Evolutionary conservation across 2,888 invertebrate genomes (phyloP), one percentile per base, ranked within the genome.

Genomic region (Cephus runcator): DNA sequence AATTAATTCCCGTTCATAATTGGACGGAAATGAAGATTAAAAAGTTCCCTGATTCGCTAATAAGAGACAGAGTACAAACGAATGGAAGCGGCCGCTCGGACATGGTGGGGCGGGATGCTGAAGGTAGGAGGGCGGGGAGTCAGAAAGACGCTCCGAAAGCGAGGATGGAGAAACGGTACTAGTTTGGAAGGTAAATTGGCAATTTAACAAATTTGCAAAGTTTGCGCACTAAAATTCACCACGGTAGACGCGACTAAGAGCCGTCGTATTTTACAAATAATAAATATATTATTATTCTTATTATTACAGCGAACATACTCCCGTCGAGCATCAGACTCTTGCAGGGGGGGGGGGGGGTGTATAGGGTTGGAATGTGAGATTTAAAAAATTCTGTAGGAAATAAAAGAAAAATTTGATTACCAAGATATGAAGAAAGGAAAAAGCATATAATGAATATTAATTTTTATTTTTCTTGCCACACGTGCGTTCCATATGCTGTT

Each of bases 171-270:
- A 84, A 86, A 82, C 81, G 82, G 83, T 84, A 85, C 86, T 87
- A 88, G 89, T 89, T 90, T 87, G 85, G 86, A 89, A 89, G 89
- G 89, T 90, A 90, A 90, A 90, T 90, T 90, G 89, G 87, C 88
- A 90, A 90, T 90, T 90, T 90, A 90, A 90, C 89, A 90, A 90
- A 90, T 90, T 90, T 90, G 84, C 88, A 87, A 90, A 90, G 87
- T 90, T 90, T 83, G 83, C 80, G 80, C 80, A 83, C 80, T 71
- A 79, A 88, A 90, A 89, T 90, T 88, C 80, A 84, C 79, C 83
- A 82, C 82, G 81, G 77, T 79, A 79, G 76, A 76, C 82, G 79
- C 83, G 75, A 69, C 75, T 75, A 73, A 77, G 77, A 56, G 56
- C 9, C 56, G 23, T 56, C 56, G 9, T 56, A 56, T 56, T 56